Evolutionary conservation across 1,140 invertebrate species (phyloP).

Genomic region (Hyles euphorbiae): DNA sequence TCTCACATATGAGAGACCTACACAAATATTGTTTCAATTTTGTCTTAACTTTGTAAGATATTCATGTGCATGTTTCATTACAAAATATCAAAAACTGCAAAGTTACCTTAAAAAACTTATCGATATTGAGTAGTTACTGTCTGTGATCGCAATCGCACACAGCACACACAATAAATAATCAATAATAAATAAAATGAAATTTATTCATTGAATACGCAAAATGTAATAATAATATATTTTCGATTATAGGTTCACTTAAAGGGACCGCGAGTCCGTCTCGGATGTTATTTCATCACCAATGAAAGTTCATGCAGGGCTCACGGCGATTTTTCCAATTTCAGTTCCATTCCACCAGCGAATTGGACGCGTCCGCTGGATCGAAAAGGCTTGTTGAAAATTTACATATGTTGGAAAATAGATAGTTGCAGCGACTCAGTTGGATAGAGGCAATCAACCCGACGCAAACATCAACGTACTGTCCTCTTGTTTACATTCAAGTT

Average conservation of each 20-base stretch:
- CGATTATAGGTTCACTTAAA: not conserved
- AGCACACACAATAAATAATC: too few species aligned
- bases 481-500: conserved; percentile 32
- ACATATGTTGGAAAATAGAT: conserved; percentile 56
- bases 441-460: conserved; percentile 55
- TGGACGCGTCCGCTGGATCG: conserved; percentile 57
- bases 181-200: too few species aligned
- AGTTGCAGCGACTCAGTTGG: conserved; percentile 24
- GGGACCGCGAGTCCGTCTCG: not conserved
- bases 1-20: too few species aligned
- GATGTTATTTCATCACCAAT: conserved; percentile 14
- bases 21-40: too few species aligned
- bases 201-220: too few species aligned
- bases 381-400: conserved; percentile 66
- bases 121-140: too few species aligned
- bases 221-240: too few species aligned
- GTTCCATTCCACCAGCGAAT: conserved; percentile 56
- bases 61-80: too few species aligned
- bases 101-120: too few species aligned
- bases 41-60: too few species aligned
- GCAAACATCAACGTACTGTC: conserved; percentile 39
- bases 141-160: too few species aligned
- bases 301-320: conserved; percentile 26
- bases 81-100: too few species aligned
- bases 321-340: conserved; percentile 62